Percentiles rank a stretch among this genome's conserved stretches.
Evolutionary conservation across 2,888 invertebrate species (phyloP).

Genomic region (Synergus itoensis): DNA sequence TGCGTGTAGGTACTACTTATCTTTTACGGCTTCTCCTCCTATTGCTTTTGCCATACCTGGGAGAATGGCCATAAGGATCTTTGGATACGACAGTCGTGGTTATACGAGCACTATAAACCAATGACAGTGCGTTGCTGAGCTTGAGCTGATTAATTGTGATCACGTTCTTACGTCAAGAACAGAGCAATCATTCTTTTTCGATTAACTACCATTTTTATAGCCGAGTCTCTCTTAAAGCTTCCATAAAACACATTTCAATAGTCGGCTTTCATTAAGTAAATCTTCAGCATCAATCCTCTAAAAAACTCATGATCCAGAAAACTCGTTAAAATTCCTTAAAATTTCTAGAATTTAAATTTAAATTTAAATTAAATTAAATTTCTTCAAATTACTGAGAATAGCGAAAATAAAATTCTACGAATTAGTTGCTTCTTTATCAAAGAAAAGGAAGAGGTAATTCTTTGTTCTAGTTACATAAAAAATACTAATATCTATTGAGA

Average conservation of each 20-base stretch:
- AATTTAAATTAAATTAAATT: too few species aligned
- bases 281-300: neutral
- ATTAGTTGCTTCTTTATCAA: too few species aligned
- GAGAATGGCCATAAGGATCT: slow-evolving; percentile 26
- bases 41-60: slow-evolving; percentile 24
- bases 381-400: too few species aligned
- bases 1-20: slow-evolving; percentile 19
- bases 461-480: too few species aligned
- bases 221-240: neutral
- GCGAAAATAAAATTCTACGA: too few species aligned
- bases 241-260: slow-evolving; percentile 9
- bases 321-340: too few species aligned
- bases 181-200: neutral
- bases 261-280: neutral
- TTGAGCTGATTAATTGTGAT: slow-evolving; percentile 40
- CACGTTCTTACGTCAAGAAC: neutral
- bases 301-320: too few species aligned
- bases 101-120: slow-evolving; percentile 36
- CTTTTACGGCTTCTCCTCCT: slow-evolving; percentile 22
- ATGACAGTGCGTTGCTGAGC: slow-evolving; percentile 14
- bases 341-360: too few species aligned
- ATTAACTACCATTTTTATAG: slow-evolving; percentile 29
- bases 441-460: too few species aligned
- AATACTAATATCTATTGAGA: too few species aligned
- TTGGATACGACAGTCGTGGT: slow-evolving; percentile 8